Evolutionary conservation across 1,140 invertebrate species (phyloP).

Genomic region (Diabrotica virgifera): DNA sequence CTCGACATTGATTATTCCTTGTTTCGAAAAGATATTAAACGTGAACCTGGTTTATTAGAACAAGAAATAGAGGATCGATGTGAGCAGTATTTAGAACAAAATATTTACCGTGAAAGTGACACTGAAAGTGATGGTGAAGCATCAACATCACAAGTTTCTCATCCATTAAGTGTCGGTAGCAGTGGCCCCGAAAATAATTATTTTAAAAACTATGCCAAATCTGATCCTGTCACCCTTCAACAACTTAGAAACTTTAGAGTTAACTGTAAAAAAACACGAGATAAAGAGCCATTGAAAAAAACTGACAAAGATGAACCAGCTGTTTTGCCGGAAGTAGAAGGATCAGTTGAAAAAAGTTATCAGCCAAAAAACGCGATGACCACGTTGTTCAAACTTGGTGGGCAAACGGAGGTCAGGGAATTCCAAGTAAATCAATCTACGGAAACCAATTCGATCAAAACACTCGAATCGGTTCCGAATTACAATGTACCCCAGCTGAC

Average conservation of each 20-base stretch:
- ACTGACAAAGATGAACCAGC: neutral
- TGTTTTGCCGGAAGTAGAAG: neutral
- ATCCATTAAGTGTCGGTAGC: slow-evolving; percentile 28
- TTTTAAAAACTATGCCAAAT: slow-evolving; percentile 31
- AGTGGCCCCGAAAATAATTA: slow-evolving; percentile 14
- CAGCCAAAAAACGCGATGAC: slow-evolving; percentile 36
- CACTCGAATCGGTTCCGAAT: neutral
- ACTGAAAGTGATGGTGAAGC: slow-evolving; percentile 26
- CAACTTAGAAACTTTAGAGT: slow-evolving; percentile 56
- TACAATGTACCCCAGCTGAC: too few species aligned
- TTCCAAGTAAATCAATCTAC: slow-evolving; percentile 27
- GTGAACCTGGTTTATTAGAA: slow-evolving; percentile 50
- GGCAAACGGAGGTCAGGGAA: slow-evolving; percentile 34
- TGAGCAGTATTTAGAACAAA: slow-evolving; percentile 50
- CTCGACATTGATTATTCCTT: slow-evolving; percentile 64
- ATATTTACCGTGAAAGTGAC: slow-evolving; percentile 34
- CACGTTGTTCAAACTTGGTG: slow-evolving; percentile 37
- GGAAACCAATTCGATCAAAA: neutral
- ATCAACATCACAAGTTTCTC: slow-evolving; percentile 32
- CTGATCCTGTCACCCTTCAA: slow-evolving; percentile 57
- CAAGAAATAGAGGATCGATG: slow-evolving; percentile 59
- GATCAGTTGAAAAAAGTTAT: neutral
- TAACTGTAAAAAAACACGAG: slow-evolving; percentile 34
- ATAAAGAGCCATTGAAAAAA: slow-evolving; percentile 21
- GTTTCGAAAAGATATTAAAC: slow-evolving; percentile 53